Evolutionary conservation across 2,797 vertebrate species (phyloP).

Genomic region (Clarias platycephalus): DNA sequence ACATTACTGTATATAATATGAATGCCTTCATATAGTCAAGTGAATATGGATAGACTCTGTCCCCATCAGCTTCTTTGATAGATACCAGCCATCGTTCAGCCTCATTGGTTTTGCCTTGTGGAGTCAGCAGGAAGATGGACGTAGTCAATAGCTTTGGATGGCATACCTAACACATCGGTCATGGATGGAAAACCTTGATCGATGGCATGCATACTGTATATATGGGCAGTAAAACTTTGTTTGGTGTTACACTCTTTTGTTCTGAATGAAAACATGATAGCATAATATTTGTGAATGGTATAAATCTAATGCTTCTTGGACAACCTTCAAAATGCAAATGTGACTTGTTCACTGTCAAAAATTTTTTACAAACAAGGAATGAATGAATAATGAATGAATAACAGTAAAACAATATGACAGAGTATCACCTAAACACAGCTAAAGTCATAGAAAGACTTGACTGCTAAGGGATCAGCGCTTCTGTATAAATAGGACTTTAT

Average conservation of each 20-base stretch:
- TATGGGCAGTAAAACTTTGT: slow-evolving; percentile 12
- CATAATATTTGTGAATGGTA: background rate
- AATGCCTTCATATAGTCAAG: slow-evolving; percentile 18
- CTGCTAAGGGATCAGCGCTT: too few species aligned
- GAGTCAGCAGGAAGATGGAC: slow-evolving; percentile 45
- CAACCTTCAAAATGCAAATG: background rate
- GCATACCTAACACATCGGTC: slow-evolving; percentile 25
- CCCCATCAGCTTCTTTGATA: slow-evolving; percentile 30
- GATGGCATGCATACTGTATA: slow-evolving; percentile 6
- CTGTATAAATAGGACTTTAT: too few species aligned
- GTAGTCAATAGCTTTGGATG: slow-evolving; percentile 23
- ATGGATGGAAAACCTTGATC: slow-evolving; percentile 24
- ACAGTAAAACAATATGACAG: too few species aligned
- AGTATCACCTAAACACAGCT: too few species aligned
- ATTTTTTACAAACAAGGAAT: too few species aligned
- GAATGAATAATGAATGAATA: too few species aligned
- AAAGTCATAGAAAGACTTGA: too few species aligned
- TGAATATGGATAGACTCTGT: slow-evolving; percentile 33
- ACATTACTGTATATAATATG: slow-evolving; percentile 19
- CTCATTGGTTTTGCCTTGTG: slow-evolving; percentile 45
- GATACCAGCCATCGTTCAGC: slow-evolving; percentile 25
- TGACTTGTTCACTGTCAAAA: background rate
- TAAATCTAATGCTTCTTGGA: background rate
- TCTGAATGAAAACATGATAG: slow-evolving; percentile 1
- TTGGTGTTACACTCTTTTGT: slow-evolving; percentile 30